A percentile compares a stretch with the other conserved stretches of the same genome.
phyloP scores from a whole-genome alignment of 2,888 invertebrate species.

The Strigamia transsilvanica region DNA sequence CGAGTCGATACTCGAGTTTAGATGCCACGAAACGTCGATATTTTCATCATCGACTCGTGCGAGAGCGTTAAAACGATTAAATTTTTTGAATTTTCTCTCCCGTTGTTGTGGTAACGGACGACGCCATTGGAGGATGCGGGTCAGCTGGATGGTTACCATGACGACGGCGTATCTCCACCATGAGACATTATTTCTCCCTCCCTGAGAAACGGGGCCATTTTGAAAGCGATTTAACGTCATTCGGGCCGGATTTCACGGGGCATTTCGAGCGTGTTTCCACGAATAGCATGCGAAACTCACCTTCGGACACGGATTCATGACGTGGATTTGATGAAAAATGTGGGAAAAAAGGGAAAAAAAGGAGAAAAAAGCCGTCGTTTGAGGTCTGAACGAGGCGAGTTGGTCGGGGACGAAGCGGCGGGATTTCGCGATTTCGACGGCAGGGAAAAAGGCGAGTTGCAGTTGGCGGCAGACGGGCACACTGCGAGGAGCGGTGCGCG shows the following conservation, averaged over 20 bases:
- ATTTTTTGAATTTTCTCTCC: too few species aligned
- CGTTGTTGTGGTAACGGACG: neutral
- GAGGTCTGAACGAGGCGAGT: too few species aligned
- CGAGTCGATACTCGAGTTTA: neutral
- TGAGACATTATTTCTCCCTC: neutral
- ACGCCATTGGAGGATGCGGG: constrained; percentile 30
- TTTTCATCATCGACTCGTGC: too few species aligned
- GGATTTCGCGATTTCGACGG: too few species aligned
- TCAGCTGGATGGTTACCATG: constrained; percentile 18
- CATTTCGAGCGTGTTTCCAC: too few species aligned
- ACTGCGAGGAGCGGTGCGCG: neutral
- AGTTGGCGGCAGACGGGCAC: neutral
- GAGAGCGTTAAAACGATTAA: too few species aligned
- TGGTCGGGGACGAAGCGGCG: too few species aligned
- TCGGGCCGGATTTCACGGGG: neutral
- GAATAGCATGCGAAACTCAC: too few species aligned
- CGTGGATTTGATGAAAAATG: neutral
- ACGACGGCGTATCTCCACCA: constrained; percentile 16
- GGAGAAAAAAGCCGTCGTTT: too few species aligned
- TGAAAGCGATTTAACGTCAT: neutral
- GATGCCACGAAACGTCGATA: too few species aligned
- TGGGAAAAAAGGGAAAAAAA: neutral
- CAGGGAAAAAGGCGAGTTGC: neutral
- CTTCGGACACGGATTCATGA: neutral
- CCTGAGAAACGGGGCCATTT: neutral